Conservation (phyloP, 2,888 invertebrate species). For the Pollenia griseotomentosa region DNA sequence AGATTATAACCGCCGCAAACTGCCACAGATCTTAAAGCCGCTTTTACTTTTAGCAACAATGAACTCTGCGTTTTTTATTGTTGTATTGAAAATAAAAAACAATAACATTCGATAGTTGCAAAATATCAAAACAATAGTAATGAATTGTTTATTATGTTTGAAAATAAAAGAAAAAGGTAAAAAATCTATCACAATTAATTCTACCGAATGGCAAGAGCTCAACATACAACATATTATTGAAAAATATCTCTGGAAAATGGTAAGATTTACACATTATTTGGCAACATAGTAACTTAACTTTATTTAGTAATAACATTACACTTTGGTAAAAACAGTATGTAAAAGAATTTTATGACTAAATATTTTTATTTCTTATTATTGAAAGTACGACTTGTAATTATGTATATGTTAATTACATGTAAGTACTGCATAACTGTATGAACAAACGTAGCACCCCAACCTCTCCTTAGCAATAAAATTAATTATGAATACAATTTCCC, state of each 20-base stretch:
- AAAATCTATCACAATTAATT: slow-evolving; percentile 35
- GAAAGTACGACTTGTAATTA: no score
- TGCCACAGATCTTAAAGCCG: background rate
- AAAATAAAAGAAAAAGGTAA: slow-evolving; percentile 31
- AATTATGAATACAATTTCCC: no score
- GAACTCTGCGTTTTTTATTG: background rate
- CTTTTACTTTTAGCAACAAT: background rate
- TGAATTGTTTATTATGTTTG: slow-evolving; percentile 65
- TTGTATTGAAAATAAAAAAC: background rate
- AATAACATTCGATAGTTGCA: slow-evolving; percentile 1
- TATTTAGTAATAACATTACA: no score
- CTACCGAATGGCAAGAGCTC: slow-evolving; percentile 50
- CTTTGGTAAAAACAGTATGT: no score
- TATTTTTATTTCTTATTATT: no score
- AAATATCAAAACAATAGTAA: slow-evolving; percentile 49
- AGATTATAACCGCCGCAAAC: no score
- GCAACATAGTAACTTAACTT: no score
- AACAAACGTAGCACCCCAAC: no score
- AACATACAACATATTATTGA: slow-evolving; percentile 54
- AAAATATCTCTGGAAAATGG: slow-evolving; percentile 67
- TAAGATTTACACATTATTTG: slow-evolving; percentile 22
- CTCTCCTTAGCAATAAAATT: no score
- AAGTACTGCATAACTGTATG: no score
- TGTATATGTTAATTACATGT: no score
- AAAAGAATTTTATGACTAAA: no score